Base-by-base conservation (phyloP, 2,797 vertebrate species). In the Xenopus petersii region DNA sequence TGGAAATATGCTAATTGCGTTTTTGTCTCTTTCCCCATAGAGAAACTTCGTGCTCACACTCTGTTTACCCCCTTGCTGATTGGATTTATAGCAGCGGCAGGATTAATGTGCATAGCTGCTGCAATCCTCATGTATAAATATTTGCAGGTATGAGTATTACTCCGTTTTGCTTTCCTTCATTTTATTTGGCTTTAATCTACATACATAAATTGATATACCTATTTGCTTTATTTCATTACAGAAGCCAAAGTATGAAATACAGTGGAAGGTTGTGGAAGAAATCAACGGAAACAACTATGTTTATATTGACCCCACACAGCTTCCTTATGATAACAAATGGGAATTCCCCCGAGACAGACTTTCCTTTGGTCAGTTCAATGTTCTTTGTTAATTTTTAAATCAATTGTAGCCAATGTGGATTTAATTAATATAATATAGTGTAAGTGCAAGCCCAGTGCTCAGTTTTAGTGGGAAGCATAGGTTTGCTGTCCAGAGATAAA, bases 191-290 rank as follows among this genome's bases (percentile, higher is more conserved):
- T 46, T 59, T 16, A 9, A 24, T 10, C 13, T 64, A 13, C n/a
- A 13, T 7, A 26, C 2, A 4, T 48, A 16, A 9, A 15, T 56
- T 12, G 24, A 66, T 7, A 5, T 47, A 17, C 8, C 8, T 7
- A 5, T 26, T 51, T 13, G 48, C 21, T 60, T 69, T 42, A 30
- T 60, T 82, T 30, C 26, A 30, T 30, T 73, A 75, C 87, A 99
- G 97, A 98, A 99, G 87, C 98, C 98, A 12, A 98, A 96, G 87
- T 99, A 97, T 0, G 96, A 99, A 88, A 94, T 98, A 62, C 98
- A 98, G 81, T 99, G 97, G 98, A 99, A 99, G 85, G 97, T 99
- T 17, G 98, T 99, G 4, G 98, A 99, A 80, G 96, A 96, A 82
- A 96, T 98, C 85, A 96, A 98, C 83, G 97, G 97, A 68, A 99